Evolutionary conservation across 2,888 invertebrate genomes (phyloP).

Genomic region (Scaptomyza parva): DNA sequence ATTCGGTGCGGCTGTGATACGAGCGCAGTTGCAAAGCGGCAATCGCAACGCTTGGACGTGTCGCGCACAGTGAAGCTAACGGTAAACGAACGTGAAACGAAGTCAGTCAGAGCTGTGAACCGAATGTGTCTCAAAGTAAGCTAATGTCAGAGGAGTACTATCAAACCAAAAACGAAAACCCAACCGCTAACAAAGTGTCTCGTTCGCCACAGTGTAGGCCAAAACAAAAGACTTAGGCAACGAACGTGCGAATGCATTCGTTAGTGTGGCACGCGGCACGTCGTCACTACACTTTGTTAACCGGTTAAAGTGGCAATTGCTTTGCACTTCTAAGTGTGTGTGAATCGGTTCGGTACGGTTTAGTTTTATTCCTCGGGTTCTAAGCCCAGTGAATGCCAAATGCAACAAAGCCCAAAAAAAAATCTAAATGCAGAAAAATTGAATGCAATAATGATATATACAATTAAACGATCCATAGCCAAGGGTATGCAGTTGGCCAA

Average conservation of each 20-base stretch:
- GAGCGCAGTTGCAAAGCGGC: constrained; percentile 70
- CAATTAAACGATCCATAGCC: constrained; percentile 49
- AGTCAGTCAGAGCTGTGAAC: constrained; percentile 6
- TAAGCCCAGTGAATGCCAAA: constrained; percentile 2
- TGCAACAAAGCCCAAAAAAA: neutral
- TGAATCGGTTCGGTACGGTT: constrained; percentile 12
- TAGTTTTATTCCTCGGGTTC: constrained; percentile 6
- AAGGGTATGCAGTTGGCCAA: constrained; percentile 54
- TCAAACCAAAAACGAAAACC: constrained; percentile 2
- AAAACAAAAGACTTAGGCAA: constrained; percentile 75
- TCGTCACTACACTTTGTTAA: constrained; percentile 50
- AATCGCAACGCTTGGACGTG: constrained; percentile 69
- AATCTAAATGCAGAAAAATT: constrained; percentile 11
- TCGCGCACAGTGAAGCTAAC: constrained; percentile 44
- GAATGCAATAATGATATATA: constrained; percentile 42
- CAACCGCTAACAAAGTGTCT: constrained; percentile 51
- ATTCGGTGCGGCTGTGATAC: constrained; percentile 61
- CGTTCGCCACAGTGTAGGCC: constrained; percentile 13
- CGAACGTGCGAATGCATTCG: constrained; percentile 59
- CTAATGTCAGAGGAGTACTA: constrained; percentile 57
- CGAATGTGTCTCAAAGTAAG: constrained; percentile 65
- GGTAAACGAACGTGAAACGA: constrained; percentile 16
- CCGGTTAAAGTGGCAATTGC: constrained; percentile 72
- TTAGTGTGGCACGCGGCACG: constrained; percentile 46
- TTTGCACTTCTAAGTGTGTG: constrained; percentile 25